Percentiles rank a stretch among this genome's conserved stretches.
phyloP scores from a whole-genome alignment of 2,113 vertebrate species.

The Sinocyclocheilus anshuiensis region DNA sequence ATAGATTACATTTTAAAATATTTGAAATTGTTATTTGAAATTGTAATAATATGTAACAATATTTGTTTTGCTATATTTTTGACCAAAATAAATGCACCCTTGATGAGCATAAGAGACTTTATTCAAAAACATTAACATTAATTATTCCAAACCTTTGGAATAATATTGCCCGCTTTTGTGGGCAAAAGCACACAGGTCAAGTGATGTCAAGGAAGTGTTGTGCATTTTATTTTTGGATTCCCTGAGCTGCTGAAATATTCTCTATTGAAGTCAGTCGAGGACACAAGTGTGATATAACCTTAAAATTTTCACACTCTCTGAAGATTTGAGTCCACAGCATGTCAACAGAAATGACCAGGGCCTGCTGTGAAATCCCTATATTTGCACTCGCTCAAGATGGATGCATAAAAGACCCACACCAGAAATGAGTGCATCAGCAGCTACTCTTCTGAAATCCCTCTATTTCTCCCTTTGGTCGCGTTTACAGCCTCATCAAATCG shows the following conservation, averaged over 20 bases:
- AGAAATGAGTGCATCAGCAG: not conserved
- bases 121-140: not conserved
- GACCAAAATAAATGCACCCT: not conserved
- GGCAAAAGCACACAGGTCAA: not conserved
- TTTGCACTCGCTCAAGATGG: not conserved
- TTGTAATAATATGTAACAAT: not conserved
- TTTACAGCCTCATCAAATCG: constrained; percentile 21
- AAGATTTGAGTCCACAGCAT: constrained; percentile 3
- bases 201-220: not conserved
- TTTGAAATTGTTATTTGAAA: not conserved
- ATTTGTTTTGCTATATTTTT: not conserved
- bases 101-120: not conserved
- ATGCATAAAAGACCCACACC: constrained; percentile 18
- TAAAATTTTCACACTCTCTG: constrained; percentile 20
- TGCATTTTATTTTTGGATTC: not conserved
- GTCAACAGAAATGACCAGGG: constrained; percentile 33
- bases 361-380: constrained; percentile 42
- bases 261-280: constrained; percentile 20
- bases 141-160: not conserved
- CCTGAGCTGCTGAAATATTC: not conserved
- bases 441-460: not conserved
- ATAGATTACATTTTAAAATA: not conserved
- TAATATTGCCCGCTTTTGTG: not conserved
- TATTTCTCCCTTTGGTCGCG: constrained; percentile 22
- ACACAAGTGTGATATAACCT: constrained; percentile 29